Base-by-base conservation (phyloP, 2,113 vertebrate genomes). In the Paramisgurnus dabryanus region DNA sequence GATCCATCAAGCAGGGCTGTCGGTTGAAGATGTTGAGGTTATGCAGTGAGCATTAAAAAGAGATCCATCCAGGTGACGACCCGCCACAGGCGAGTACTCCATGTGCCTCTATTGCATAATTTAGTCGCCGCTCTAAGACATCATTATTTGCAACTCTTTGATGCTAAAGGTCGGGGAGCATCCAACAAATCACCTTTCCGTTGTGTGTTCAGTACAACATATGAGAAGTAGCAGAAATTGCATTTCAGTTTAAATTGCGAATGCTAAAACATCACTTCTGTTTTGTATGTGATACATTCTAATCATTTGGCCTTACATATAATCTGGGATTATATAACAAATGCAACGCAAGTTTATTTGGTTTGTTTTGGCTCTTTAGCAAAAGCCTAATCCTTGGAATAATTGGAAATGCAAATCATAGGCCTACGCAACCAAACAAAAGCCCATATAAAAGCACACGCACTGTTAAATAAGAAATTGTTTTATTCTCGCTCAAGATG, bases 1-100 rank as follows among this genome's bases (percentile, higher is more conserved):
- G 34, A 70, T 84, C 83, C 66, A 72, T 84, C 67, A 61, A 61
- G 50, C 39, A 27, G 39, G 41, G 60, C 76, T 69, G 80, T 80
- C 84, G 67, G 17, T 63, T 60, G 50, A 72, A 64, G 67, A 73
- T 76, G 49, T 40, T 67, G 47, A 53, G 17, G 49, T 27, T 40
- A 34, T 67, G 39, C 71, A 64, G 49, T 18, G 64, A 55, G 76
- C 61, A 57, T 76, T 68, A 76, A 75, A 82, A 81, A 55, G 57
- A 55, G 67, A 71, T 76, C 66, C 68, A 60, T 76, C 61, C 17
- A 27, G 15, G 22, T 61, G 53, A 49, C 11, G 49, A 40, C 43
- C 43, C 0, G 47, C 73, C 53, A 22, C 15, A 17, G 64, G 66
- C 43, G 60, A 73, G 65, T 60, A 6, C 55, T 15, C 4, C 50